Evolutionary conservation across 2,113 vertebrate species (phyloP), one percentile per base, ranked within the genome.

Genomic region (Rhombomys opimus): DNA sequence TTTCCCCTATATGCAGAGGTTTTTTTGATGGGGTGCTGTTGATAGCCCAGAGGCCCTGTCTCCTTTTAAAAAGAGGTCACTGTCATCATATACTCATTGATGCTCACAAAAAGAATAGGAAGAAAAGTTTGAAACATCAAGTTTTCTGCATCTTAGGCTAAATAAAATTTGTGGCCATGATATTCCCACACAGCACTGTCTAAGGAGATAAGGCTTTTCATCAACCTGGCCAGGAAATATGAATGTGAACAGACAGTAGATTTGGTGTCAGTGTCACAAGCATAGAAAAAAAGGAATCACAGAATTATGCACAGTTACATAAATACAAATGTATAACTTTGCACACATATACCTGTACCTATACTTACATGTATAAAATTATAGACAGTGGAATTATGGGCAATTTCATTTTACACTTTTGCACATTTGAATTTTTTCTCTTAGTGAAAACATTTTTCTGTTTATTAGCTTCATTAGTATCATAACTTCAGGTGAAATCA

Each of bases 401-500:
- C 54, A 46, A 82, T 90, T 90, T 78, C 25, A 61, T 90, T 84
- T 82, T 87, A 38, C 35, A 23, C 6, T 78, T 89, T 84, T 41
- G 8, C 23, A 17, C 32, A 35, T 59, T 94, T 95, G 41, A 88
- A 50, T 17, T 38, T 93, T 91, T 67, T 67, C 27, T 46, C 57
- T 82, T 65, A 82, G 25, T 38, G 22, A 89, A 94, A 8, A 87
- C 38, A 3, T 46, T 25, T 93, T 92, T 7, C 14, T 91, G 3
- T 73, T 54, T 11, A 78, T 84, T 13, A 38, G 41, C 90, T 18
- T 81, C 61, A 72, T 73, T 82, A 61, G 7, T 50, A 7, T 52
- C 78, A 9, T 90, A 80, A 93, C 90, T 94, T 81, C 11, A 65
- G 41, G 4, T 94, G 25, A 52, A 76, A 96, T 63, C 22, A 78